These are phyloP conservation scores for Bombyx huttoni DNA, from an alignment of 2,888 invertebrate genomes.

Conservation along the genomic window DNA sequence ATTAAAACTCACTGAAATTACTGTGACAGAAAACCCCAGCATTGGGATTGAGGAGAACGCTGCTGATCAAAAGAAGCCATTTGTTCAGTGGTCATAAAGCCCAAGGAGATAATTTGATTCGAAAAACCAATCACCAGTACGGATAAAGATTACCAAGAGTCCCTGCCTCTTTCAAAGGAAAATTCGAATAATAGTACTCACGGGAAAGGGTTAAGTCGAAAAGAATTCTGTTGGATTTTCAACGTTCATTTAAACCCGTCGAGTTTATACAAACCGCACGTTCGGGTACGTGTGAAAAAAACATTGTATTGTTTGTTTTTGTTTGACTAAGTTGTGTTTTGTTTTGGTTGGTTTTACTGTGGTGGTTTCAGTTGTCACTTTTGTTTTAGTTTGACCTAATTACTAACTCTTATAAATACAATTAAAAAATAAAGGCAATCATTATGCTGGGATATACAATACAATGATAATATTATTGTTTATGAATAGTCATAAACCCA, in stretches of 20 bases:
- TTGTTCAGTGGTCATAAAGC: background rate
- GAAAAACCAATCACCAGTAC: background rate
- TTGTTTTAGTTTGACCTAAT: background rate
- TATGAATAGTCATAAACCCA: background rate
- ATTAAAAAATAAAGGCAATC: no score
- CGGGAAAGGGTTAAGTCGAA: slow-evolving; percentile 24
- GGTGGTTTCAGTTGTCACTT: background rate
- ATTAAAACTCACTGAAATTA: slow-evolving; percentile 17
- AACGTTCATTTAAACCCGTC: slow-evolving; percentile 22
- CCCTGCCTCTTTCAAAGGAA: slow-evolving; percentile 8
- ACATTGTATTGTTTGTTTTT: slow-evolving; percentile 5
- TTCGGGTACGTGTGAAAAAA: slow-evolving; percentile 18
- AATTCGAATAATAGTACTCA: slow-evolving; percentile 19
- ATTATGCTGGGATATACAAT: no score
- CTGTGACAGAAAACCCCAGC: background rate
- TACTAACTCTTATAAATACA: no score
- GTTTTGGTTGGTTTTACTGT: background rate
- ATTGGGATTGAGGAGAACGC: background rate
- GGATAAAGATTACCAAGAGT: background rate
- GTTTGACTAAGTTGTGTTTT: slow-evolving; percentile 2
- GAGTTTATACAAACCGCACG: slow-evolving; percentile 35
- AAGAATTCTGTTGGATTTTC: slow-evolving; percentile 28
- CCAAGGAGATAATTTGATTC: background rate
- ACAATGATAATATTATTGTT: no score
- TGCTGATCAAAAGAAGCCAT: background rate